These are phyloP conservation scores for Drosophila anceps DNA, from an alignment of 2,888 invertebrate species.

Conservation along the genomic window DNA sequence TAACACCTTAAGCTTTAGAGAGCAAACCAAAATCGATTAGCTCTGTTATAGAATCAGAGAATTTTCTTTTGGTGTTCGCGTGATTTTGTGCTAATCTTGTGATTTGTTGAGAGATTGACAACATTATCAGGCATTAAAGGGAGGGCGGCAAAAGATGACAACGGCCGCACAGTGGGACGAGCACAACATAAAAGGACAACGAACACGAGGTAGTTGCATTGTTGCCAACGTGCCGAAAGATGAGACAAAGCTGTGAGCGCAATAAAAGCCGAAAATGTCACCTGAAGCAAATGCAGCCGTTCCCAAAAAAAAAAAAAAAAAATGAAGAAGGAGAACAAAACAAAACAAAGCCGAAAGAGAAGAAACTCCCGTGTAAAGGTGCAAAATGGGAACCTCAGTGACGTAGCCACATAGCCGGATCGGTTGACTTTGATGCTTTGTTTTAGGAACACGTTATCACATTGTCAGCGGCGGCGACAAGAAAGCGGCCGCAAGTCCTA, in stretches of 20 bases:
- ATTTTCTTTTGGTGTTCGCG: conserved; percentile 31
- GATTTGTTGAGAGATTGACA: conserved; percentile 70
- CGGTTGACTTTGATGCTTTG: conserved; percentile 74
- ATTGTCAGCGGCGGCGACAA: conserved; percentile 57
- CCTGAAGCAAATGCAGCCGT: conserved; percentile 70
- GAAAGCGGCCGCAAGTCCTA: conserved; percentile 62
- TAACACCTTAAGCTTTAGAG: conserved; percentile 32
- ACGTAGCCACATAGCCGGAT: conserved; percentile 47
- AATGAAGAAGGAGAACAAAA: conserved; percentile 20
- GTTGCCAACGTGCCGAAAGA: conserved; percentile 76
- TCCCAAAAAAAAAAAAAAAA: too few species aligned
- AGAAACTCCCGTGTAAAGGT: conserved; percentile 15
- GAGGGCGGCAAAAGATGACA: conserved; percentile 66
- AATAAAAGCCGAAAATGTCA: conserved; percentile 71
- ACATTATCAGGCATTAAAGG: conserved; percentile 64
- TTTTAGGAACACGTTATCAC: conserved; percentile 68
- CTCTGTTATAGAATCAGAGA: conserved; percentile 2
- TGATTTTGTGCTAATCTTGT: conserved; percentile 68
- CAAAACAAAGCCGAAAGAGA: conserved; percentile 2
- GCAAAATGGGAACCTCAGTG: conserved; percentile 36
- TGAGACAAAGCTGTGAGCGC: conserved; percentile 66
- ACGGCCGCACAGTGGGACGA: conserved; percentile 65
- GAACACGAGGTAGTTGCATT: conserved; percentile 40
- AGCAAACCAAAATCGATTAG: conserved; percentile 8
- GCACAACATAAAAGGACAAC: conserved; percentile 23